phyloP scores from a whole-genome alignment of 1,140 invertebrate species.

The Oreohelix idahoensis region DNA sequence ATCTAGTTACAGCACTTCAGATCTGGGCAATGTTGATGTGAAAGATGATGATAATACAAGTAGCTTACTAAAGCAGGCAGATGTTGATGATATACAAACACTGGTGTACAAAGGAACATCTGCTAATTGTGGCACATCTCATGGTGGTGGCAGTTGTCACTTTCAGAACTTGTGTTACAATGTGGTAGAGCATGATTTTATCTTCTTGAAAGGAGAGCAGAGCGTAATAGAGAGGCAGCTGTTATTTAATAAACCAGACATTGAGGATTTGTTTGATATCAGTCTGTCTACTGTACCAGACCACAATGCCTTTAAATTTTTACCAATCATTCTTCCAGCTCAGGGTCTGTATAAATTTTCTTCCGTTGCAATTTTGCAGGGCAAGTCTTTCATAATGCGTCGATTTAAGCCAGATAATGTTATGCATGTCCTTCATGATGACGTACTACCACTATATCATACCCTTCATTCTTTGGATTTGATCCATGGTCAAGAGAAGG shows the following conservation, averaged over 20 bases:
- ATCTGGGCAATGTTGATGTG: background rate
- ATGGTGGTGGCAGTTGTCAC: constrained; percentile 50
- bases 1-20: background rate
- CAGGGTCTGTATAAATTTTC: constrained; percentile 40
- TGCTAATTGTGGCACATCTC: constrained; percentile 60
- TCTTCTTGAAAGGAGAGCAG: constrained; percentile 63
- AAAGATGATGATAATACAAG: background rate
- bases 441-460: constrained; percentile 74
- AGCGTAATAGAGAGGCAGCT: constrained; percentile 48
- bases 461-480: constrained; percentile 64
- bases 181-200: constrained; percentile 60
- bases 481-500: constrained; percentile 14
- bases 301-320: constrained; percentile 68
- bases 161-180: constrained; percentile 72
- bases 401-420: constrained; percentile 77
- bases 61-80: background rate
- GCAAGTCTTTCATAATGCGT: constrained; percentile 58
- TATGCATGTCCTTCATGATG: constrained; percentile 78
- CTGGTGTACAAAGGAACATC: constrained; percentile 51
- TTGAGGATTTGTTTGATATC: constrained; percentile 51
- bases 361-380: constrained; percentile 47
- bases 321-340: constrained; percentile 62
- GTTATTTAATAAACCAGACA: constrained; percentile 40
- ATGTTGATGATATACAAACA: background rate
- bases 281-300: constrained; percentile 70